These are phyloP conservation scores for Cyanoderma ruficeps DNA, from an alignment of 2,113 vertebrate genomes.

Conservation along the genomic window DNA sequence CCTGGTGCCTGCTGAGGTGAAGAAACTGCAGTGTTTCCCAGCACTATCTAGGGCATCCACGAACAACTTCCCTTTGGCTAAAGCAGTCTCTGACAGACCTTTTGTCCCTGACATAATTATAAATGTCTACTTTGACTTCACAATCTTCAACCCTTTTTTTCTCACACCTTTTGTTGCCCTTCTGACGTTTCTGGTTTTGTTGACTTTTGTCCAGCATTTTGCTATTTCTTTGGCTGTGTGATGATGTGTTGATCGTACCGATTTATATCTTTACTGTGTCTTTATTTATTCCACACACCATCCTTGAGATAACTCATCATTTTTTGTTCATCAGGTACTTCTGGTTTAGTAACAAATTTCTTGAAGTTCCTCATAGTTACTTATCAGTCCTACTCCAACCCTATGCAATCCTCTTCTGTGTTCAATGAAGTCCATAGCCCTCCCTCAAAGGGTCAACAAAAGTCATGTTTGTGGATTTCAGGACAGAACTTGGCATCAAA, in stretches of 20 bases:
- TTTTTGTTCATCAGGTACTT: not conserved
- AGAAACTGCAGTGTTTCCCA: constrained; percentile 14
- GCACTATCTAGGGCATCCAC: not conserved
- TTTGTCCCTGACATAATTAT: constrained; percentile 30
- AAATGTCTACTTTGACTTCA: not conserved
- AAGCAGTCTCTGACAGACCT: constrained; percentile 13
- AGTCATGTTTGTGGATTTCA: not conserved
- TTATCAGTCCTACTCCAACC: not conserved
- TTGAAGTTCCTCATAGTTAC: not conserved
- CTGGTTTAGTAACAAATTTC: not conserved
- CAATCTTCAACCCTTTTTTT: not conserved
- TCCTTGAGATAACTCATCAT: not conserved
- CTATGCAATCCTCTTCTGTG: not conserved
- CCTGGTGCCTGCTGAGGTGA: not conserved
- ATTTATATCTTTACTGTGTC: not conserved
- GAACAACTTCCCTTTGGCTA: constrained; percentile 29
- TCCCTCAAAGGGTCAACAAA: not conserved
- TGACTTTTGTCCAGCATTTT: not conserved
- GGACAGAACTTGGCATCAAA: not conserved
- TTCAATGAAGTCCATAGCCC: not conserved
- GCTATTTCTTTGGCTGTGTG: not conserved
- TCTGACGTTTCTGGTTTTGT: not conserved
- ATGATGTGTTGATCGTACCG: not conserved
- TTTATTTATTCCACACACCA: not conserved
- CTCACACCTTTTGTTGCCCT: not conserved